phyloP scores from a whole-genome alignment of 2,797 vertebrate genomes.

The Morelia viridis region DNA sequence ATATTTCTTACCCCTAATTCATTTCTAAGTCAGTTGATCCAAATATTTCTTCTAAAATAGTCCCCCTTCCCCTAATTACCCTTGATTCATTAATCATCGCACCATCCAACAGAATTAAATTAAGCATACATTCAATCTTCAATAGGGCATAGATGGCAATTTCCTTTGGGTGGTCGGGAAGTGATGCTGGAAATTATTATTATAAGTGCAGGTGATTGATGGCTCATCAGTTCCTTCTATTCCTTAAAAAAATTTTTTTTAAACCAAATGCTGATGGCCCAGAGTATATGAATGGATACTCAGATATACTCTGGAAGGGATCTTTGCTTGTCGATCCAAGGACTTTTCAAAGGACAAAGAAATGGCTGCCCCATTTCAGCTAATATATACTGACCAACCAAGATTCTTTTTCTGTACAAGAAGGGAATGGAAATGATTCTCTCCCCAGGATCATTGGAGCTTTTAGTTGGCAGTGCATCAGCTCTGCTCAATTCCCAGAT shows the following conservation, averaged over 20 bases:
- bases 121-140: neutral
- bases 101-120: neutral
- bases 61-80: neutral
- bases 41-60: neutral
- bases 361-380: neutral
- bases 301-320: neutral
- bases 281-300: neutral
- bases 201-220: neutral
- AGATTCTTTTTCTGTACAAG: neutral
- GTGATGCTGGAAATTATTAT: neutral
- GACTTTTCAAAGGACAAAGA: neutral
- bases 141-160: neutral
- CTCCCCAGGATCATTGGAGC: neutral
- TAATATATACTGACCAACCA: neutral
- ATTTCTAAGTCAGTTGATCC: neutral
- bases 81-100: neutral
- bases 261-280: neutral
- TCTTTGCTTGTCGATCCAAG: neutral
- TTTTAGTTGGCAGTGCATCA: neutral
- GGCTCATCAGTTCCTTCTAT: neutral
- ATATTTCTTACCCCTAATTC: neutral
- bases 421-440: neutral
- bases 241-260: neutral
- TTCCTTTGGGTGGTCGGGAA: neutral
- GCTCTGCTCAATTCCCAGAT: neutral